phyloP scores from a whole-genome alignment of 2,888 invertebrate species.

The Pseudococcus jackbeardsleyi region DNA sequence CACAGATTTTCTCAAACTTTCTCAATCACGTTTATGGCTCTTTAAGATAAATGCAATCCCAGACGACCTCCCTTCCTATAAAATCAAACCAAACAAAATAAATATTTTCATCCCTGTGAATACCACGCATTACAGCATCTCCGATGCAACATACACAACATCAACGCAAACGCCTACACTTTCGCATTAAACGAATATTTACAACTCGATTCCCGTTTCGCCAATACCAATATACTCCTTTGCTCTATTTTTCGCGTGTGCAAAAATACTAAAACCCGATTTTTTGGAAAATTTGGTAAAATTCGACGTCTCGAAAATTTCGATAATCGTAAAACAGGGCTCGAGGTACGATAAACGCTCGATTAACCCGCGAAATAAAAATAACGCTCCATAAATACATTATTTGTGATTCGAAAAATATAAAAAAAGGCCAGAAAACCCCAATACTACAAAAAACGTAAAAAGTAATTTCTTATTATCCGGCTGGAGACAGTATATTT shows the following conservation, averaged over 20 bases:
- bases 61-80: too few species aligned
- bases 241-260: neutral
- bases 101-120: too few species aligned
- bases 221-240: neutral
- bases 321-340: conserved; percentile 18
- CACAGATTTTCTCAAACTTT: too few species aligned
- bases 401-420: conserved; percentile 1
- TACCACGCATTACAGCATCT: too few species aligned
- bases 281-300: conserved; percentile 17
- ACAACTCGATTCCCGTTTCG: too few species aligned
- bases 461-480: conserved; percentile 33
- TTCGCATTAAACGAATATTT: too few species aligned
- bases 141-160: too few species aligned
- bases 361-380: conserved; percentile 26
- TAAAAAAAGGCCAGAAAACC: neutral
- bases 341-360: conserved; percentile 17
- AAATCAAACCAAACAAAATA: too few species aligned
- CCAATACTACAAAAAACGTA: neutral
- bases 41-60: too few species aligned
- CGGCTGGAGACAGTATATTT: neutral
- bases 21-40: too few species aligned
- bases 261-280: neutral
- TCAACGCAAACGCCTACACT: too few species aligned
- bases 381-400: conserved; percentile 23
- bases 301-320: neutral